phyloP scores from a whole-genome alignment of 2,888 invertebrate species.

The Apomyelois bistriatella region DNA sequence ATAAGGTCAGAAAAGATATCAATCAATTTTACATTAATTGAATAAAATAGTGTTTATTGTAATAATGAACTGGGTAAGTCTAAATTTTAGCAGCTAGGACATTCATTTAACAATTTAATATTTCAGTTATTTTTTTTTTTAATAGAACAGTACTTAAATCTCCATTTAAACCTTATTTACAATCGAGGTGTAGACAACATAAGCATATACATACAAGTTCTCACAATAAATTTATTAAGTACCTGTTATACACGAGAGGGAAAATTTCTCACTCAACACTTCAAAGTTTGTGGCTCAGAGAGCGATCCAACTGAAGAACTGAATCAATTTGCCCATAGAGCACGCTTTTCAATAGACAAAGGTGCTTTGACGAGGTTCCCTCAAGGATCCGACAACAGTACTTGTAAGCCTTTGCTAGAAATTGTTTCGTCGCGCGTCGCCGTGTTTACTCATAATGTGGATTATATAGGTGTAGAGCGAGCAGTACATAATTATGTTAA shows the following conservation, averaged over 20 bases:
- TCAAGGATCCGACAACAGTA: slow-evolving; percentile 31
- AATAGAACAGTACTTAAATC: no score
- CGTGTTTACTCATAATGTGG: slow-evolving; percentile 17
- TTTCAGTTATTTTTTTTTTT: no score
- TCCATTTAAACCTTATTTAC: no score
- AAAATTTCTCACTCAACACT: slow-evolving; percentile 36
- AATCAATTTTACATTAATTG: no score
- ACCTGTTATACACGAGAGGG: neutral
- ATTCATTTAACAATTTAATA: no score
- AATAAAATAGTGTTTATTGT: no score
- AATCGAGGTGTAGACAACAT: no score
- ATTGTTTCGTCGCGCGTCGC: slow-evolving; percentile 31
- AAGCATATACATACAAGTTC: no score
- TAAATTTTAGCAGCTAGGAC: no score
- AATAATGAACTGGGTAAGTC: no score
- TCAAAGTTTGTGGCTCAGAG: slow-evolving; percentile 47
- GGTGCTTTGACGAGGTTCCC: slow-evolving; percentile 48
- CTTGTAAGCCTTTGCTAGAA: slow-evolving; percentile 30
- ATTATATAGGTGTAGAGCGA: neutral
- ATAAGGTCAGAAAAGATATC: no score
- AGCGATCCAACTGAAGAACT: slow-evolving; percentile 36
- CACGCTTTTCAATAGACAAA: slow-evolving; percentile 47
- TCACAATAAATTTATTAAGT: no score
- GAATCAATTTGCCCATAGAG: slow-evolving; percentile 62
- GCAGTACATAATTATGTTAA: neutral